Percentiles rank a stretch among this genome's conserved stretches.
These are phyloP conservation scores for Neria commutata DNA, from an alignment of 2,888 invertebrate genomes.

Conservation along the genomic window DNA sequence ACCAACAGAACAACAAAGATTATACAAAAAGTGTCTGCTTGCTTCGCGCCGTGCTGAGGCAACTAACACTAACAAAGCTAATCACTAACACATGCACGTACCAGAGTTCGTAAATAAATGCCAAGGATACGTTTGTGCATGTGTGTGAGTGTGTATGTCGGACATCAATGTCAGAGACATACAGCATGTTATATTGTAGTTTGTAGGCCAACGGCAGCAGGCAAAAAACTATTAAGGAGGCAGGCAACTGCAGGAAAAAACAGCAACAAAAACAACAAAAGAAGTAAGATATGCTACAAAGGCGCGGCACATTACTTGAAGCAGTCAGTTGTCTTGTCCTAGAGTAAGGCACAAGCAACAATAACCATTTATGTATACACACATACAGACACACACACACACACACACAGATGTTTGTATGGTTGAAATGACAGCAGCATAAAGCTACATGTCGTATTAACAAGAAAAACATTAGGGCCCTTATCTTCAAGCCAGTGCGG, in stretches of 20 bases:
- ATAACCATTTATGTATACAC: constrained; percentile 34
- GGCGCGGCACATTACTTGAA: too few relatives aligned
- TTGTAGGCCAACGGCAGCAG: neutral
- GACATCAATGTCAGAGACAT: neutral
- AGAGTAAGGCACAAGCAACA: too few relatives aligned
- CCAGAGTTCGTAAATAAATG: neutral
- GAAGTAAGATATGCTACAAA: too few relatives aligned
- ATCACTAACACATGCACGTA: neutral
- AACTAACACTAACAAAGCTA: neutral
- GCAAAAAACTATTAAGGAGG: neutral
- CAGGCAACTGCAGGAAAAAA: neutral
- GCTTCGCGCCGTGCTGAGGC: neutral
- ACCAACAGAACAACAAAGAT: neutral
- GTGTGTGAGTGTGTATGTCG: too few relatives aligned
- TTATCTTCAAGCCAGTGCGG: neutral
- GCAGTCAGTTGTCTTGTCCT: too few relatives aligned
- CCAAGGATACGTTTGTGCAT: too few relatives aligned
- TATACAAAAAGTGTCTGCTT: neutral
- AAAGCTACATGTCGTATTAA: neutral
- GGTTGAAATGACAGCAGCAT: neutral
- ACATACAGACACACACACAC: neutral
- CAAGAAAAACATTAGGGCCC: neutral
- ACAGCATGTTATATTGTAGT: too few relatives aligned
- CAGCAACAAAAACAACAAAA: neutral
- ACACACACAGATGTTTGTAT: too few relatives aligned